Evolutionary conservation across 2,888 invertebrate genomes (phyloP).

Genomic region (Luperina testacea): DNA sequence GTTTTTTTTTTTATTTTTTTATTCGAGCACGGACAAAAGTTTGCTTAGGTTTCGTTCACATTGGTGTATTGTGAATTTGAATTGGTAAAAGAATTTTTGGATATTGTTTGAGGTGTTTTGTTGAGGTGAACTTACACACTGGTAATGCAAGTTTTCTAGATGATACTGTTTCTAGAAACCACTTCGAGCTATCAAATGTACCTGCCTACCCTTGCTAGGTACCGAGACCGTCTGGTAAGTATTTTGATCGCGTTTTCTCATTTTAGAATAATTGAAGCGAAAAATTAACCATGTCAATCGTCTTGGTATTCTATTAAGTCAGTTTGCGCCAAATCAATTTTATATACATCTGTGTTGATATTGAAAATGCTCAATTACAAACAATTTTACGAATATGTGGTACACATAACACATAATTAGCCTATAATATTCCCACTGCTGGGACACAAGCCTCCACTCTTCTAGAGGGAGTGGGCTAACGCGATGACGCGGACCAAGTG

Average conservation of each 20-base stretch:
- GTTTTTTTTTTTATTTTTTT: constrained; percentile 64
- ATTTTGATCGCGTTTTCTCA: not conserved
- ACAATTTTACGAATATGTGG: not conserved
- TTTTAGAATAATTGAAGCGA: not conserved
- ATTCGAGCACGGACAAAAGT: constrained; percentile 56
- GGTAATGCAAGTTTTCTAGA: not conserved
- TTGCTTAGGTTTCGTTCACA: constrained; percentile 51
- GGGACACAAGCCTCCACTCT: not conserved
- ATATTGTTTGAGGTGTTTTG: not conserved
- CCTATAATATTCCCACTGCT: not conserved
- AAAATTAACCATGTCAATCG: not conserved
- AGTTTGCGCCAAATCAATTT: not conserved
- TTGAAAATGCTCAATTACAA: not conserved
- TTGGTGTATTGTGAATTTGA: constrained; percentile 17
- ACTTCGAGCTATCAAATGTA: not conserved
- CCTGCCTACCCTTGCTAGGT: not conserved
- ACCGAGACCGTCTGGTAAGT: not conserved
- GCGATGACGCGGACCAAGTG: not conserved
- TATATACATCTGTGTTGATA: not conserved
- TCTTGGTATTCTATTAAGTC: not conserved
- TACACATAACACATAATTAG: not conserved
- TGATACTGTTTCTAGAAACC: not conserved
- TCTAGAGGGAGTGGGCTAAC: not conserved
- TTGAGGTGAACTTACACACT: too few relatives aligned
- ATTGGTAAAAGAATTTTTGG: constrained; percentile 10